Evolutionary conservation across 2,797 vertebrate genomes (phyloP).

Genomic region (Thalassophryne amazonica): DNA sequence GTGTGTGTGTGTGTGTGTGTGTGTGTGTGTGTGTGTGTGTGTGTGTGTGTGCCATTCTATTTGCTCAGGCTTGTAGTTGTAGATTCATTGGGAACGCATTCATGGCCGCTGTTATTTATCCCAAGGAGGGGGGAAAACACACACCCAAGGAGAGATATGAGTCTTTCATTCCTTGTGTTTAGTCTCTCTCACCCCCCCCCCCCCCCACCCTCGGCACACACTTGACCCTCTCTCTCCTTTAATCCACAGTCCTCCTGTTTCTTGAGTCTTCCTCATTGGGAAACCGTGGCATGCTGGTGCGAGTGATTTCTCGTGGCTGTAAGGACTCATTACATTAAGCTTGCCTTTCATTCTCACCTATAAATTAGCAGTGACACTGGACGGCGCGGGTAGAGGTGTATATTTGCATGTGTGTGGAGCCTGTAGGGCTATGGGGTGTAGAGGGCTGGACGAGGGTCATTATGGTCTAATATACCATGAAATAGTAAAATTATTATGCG

Average conservation of each 20-base stretch:
- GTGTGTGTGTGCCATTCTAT: slow-evolving; percentile 76
- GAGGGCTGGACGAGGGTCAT: slow-evolving; percentile 97
- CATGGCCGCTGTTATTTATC: slow-evolving; percentile 77
- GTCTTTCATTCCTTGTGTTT: slow-evolving; percentile 53
- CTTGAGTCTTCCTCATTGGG: slow-evolving; percentile 47
- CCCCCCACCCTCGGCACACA: slow-evolving; percentile 17
- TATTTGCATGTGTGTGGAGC: slow-evolving; percentile 62
- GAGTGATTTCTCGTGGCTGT: slow-evolving; percentile 83
- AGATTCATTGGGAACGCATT: slow-evolving; percentile 89
- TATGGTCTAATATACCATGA: slow-evolving; percentile 99
- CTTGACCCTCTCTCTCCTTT: slow-evolving; percentile 48
- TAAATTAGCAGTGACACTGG: slow-evolving; percentile 89
- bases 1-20: neutral
- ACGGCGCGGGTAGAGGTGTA: slow-evolving; percentile 81
- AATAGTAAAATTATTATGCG: slow-evolving; percentile 95
- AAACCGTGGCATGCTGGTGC: slow-evolving; percentile 72
- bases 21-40: slow-evolving; percentile 41
- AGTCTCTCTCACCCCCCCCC: slow-evolving; percentile 16
- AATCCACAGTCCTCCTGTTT: slow-evolving; percentile 37
- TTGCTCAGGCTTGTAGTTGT: slow-evolving; percentile 94
- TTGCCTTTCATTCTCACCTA: slow-evolving; percentile 90
- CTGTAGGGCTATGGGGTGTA: slow-evolving; percentile 88
- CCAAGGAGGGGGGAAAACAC: slow-evolving; percentile 12
- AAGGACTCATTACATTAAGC: slow-evolving; percentile 93
- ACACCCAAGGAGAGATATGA: slow-evolving; percentile 42